Evolutionary conservation across 2,888 invertebrate genomes (phyloP), one percentile per base, ranked within the genome.

Genomic region (Cryptus armator): DNA sequence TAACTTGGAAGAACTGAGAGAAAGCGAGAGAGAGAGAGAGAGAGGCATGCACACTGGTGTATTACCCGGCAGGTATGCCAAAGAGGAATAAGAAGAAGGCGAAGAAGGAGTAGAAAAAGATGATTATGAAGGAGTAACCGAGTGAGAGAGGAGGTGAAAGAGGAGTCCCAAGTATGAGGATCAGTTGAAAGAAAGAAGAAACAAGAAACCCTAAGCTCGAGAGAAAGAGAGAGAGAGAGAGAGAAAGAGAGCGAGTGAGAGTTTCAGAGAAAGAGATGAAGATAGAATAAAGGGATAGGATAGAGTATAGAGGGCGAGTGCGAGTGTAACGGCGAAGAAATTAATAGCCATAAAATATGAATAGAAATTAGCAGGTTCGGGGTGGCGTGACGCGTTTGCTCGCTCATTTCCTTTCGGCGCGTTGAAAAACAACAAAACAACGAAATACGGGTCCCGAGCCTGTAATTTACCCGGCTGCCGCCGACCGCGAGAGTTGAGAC

Each of bases 281-380:
- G 74, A 48, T 77, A 32, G 75, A 48, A 19, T 51, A 59, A 66
- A 76, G 53, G 71, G 44, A 79, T 62, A 75, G 79, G 84, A 83
- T 84, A 72, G 79, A 64, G 46, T 67, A 53, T 71, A 80, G 86
- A 83, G 81, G 80, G 88, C 86, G 86, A 85, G 85, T 86, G 87
- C 86, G 91, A 88, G 90, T 90, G 91, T 91, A 92, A 92, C 92
- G 92, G 92, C 91, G 92, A 93, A 93, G 94, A 93, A 93, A 94
- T 93, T 94, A 94, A 94, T 94, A 93, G 93, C 93, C 93, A 93
- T 94, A 93, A 94, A 94, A 93, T 93, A 93, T 93, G 93, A 94
- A 94, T 93, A 94, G 93, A 93, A 93, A 93, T 93, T 94, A 93
- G 93, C 94, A 92, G 93, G 93, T 93, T 93, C 93, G 93, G 93